phyloP scores from a whole-genome alignment of 2,888 invertebrate genomes.

The Erebia ligea region DNA sequence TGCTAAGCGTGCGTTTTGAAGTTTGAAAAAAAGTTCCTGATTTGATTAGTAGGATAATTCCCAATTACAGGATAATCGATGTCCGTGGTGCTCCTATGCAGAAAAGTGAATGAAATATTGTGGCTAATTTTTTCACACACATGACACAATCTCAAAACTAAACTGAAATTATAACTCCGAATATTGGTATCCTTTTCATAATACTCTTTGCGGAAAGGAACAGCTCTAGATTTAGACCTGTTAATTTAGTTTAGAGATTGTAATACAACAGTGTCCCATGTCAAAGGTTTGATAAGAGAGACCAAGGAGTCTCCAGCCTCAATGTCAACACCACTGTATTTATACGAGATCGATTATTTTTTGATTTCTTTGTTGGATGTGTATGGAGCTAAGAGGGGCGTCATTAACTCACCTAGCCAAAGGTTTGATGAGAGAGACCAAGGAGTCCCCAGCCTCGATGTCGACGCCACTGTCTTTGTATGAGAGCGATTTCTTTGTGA shows the following conservation, averaged over 20 bases:
- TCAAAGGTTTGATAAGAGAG: conserved; percentile 87
- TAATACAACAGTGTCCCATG: too few relatives aligned
- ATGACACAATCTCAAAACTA: neutral
- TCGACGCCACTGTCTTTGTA: conserved; percentile 95
- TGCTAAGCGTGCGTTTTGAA: too few relatives aligned
- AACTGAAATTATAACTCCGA: too few relatives aligned
- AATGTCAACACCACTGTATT: conserved; percentile 94
- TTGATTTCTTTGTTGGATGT: conserved; percentile 51
- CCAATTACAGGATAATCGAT: too few relatives aligned
- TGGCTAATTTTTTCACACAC: neutral
- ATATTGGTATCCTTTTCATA: too few relatives aligned
- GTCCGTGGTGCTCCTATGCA: too few relatives aligned
- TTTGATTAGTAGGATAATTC: too few relatives aligned
- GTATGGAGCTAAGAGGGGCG: conserved; percentile 63
- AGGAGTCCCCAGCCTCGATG: conserved; percentile 92
- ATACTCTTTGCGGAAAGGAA: too few relatives aligned
- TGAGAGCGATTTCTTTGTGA: conserved; percentile 78
- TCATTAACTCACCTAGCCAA: conserved; percentile 61
- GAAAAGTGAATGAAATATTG: too few relatives aligned
- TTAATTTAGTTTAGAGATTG: too few relatives aligned
- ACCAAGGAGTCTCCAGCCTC: conserved; percentile 93
- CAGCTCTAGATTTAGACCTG: too few relatives aligned
- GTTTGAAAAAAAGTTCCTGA: too few relatives aligned
- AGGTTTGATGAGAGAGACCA: conserved; percentile 90
- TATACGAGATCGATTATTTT: conserved; percentile 86